Conservation (phyloP, 2,888 invertebrate genomes). For the Caenorhabditis wallacei region DNA sequence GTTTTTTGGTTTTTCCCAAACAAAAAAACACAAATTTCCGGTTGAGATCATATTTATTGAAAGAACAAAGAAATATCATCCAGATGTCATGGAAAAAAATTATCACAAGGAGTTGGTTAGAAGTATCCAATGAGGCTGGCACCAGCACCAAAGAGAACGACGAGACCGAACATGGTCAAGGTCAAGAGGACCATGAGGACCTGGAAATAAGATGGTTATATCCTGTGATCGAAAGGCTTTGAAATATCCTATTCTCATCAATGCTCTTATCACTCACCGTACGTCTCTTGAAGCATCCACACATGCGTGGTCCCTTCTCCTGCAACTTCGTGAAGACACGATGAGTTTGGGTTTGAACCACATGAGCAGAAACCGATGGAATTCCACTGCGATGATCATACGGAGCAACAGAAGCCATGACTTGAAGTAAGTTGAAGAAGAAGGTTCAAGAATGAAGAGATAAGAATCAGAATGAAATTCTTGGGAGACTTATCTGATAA, state of each 20-base stretch:
- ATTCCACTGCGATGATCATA: neutral
- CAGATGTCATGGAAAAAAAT: no score
- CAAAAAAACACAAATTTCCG: no score
- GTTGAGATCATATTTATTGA: no score
- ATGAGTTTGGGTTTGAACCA: neutral
- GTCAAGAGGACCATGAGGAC: neutral
- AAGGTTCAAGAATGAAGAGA: neutral
- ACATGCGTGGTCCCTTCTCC: neutral
- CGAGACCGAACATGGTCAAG: neutral
- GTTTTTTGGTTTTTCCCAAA: no score
- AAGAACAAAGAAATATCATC: no score
- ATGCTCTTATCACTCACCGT: neutral
- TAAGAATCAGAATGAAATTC: neutral
- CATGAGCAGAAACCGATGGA: neutral
- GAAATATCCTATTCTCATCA: no score
- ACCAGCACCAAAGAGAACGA: constrained; percentile 4
- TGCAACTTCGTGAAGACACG: neutral
- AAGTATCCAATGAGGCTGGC: neutral
- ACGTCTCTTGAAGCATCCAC: neutral
- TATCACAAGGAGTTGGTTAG: neutral
- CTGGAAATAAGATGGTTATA: no score
- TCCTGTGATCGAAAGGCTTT: no score
- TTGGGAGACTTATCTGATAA: neutral
- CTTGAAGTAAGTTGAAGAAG: no score
- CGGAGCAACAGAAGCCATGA: neutral